A percentile compares a stretch with the other conserved stretches of the same genome.
Conservation (phyloP, 2,797 vertebrate species). For the Leuciscus waleckii region DNA sequence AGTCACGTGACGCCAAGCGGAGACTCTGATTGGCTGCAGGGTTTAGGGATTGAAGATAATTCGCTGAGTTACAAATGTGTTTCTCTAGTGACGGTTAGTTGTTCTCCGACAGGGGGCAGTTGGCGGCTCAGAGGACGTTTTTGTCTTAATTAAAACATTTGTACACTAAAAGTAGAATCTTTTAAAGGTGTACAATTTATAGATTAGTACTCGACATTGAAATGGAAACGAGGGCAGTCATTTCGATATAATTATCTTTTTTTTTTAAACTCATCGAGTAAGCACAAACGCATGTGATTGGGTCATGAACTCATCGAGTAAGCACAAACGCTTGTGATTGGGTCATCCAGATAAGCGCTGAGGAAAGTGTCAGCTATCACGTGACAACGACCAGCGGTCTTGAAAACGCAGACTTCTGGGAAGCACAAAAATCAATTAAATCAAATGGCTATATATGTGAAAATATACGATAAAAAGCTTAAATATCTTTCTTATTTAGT, state of each 20-base stretch:
- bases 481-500: background rate
- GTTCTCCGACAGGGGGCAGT: background rate
- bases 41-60: background rate
- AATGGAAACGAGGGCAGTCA: background rate
- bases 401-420: background rate
- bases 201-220: background rate
- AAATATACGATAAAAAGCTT: background rate
- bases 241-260: background rate
- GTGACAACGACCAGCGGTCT: background rate
- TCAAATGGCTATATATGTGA: background rate
- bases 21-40: background rate
- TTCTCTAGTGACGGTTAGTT: rapidly evolving
- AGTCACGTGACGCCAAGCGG: conserved; percentile 1
- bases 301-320: background rate
- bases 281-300: conserved; percentile 5
- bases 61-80: background rate
- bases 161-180: background rate
- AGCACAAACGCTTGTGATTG: conserved; percentile 5
- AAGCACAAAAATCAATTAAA: background rate
- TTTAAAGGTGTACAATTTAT: background rate
- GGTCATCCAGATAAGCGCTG: background rate
- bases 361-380: background rate
- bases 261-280: background rate
- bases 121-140: background rate
- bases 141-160: background rate